A percentile compares a stretch with the other conserved stretches of the same genome.
phyloP scores from a whole-genome alignment of 2,113 vertebrate genomes.

The Butastur rufipennis region DNA sequence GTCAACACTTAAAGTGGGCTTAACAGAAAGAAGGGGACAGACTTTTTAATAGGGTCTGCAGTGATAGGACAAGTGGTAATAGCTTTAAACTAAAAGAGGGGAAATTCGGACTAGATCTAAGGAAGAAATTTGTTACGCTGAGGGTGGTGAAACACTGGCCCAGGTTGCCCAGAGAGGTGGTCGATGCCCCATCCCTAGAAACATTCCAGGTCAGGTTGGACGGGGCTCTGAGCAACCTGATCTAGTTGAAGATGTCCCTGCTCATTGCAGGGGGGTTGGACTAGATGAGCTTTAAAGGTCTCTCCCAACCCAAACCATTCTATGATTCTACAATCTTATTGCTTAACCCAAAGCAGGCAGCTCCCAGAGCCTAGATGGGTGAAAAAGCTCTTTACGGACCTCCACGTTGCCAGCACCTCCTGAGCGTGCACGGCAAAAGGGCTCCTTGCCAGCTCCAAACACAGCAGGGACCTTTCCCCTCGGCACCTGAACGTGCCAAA shows the following conservation, averaged over 20 bases:
- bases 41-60: accelerated
- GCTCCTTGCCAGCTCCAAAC: background rate
- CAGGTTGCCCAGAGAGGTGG: background rate
- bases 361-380: background rate
- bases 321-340: background rate
- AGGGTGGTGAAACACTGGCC: accelerated
- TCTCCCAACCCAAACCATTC: background rate
- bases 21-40: accelerated
- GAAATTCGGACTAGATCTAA: accelerated
- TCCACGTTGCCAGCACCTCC: accelerated
- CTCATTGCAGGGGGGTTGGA: accelerated
- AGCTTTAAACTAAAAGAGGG: background rate
- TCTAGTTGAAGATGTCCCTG: background rate
- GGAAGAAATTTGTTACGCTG: accelerated
- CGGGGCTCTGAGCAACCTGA: background rate
- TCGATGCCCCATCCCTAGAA: background rate
- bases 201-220: background rate
- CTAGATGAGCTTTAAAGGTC: background rate
- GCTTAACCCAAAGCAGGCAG: background rate
- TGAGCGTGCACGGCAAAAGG: accelerated
- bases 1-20: background rate
- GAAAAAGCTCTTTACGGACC: background rate
- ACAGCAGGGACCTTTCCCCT: background rate
- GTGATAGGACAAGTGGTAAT: accelerated
- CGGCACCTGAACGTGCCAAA: accelerated